phyloP scores from a whole-genome alignment of 2,888 invertebrate species.

The Endotricha flammealis region DNA sequence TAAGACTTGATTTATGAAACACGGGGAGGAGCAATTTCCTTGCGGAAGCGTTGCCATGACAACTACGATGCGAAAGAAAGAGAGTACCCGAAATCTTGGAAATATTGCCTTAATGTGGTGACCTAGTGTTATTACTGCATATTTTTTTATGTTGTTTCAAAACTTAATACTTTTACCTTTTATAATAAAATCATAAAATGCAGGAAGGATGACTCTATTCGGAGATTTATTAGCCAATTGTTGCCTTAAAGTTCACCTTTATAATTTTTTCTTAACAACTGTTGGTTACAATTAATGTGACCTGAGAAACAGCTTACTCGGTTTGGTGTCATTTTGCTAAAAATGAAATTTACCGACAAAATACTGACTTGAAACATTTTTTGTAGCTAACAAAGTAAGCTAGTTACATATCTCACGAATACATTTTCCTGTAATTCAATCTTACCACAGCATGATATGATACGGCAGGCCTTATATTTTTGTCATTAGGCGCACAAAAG shows the following conservation, averaged over 20 bases:
- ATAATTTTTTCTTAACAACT: no score
- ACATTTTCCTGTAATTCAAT: not conserved
- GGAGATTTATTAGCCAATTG: no score
- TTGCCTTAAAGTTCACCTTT: no score
- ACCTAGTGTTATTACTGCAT: constrained; percentile 18
- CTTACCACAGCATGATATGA: not conserved
- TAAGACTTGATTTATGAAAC: constrained; percentile 59
- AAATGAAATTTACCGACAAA: no score
- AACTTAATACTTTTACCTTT: not conserved
- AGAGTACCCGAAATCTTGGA: constrained; percentile 23
- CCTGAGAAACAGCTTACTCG: no score
- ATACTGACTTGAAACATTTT: no score
- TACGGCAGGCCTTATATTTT: constrained; percentile 31
- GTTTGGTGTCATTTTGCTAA: no score
- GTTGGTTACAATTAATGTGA: no score
- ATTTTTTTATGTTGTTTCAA: constrained; percentile 6
- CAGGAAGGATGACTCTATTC: no score
- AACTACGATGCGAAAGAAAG: constrained; percentile 25
- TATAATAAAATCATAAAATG: not conserved
- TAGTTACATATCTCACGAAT: not conserved
- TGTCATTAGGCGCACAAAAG: constrained; percentile 38
- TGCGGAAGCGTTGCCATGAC: constrained; percentile 51
- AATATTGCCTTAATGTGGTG: constrained; percentile 36
- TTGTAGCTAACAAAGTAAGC: not conserved
- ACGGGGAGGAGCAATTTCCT: constrained; percentile 63